Conservation (phyloP, 2,113 vertebrate genomes). For the Amblyopsis rosae region DNA sequence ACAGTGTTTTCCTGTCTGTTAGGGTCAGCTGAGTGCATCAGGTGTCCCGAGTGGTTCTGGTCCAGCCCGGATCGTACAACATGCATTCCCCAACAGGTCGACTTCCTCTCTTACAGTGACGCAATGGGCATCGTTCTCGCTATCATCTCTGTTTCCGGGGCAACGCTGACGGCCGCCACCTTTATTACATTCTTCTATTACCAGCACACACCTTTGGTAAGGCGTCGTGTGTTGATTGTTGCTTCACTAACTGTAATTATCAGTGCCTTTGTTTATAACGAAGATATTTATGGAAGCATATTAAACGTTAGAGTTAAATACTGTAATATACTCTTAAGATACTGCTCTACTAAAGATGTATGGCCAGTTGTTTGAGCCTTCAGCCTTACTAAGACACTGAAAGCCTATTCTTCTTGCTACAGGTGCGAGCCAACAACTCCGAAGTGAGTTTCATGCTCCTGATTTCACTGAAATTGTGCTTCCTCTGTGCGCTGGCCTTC, state of each 20-base stretch:
- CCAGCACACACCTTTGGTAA: slow-evolving; percentile 47
- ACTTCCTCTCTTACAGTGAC: slow-evolving; percentile 60
- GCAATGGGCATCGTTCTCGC: slow-evolving; percentile 52
- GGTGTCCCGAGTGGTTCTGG: slow-evolving; percentile 60
- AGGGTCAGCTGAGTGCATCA: slow-evolving; percentile 55
- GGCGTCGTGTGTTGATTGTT: background rate
- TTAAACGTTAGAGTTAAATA: too few species aligned
- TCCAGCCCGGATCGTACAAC: slow-evolving; percentile 41
- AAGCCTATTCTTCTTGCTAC: background rate
- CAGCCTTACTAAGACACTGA: too few species aligned
- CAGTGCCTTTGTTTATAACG: too few species aligned
- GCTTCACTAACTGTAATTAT: too few species aligned
- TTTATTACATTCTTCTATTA: slow-evolving; percentile 42
- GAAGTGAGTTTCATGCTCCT: slow-evolving; percentile 63
- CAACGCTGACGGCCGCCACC: slow-evolving; percentile 39
- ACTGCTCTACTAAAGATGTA: too few species aligned
- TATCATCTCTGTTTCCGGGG: slow-evolving; percentile 45
- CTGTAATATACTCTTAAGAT: too few species aligned
- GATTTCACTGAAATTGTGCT: slow-evolving; percentile 57
- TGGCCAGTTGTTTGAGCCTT: too few species aligned
- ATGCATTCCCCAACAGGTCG: slow-evolving; percentile 52
- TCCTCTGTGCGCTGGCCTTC: slow-evolving; percentile 54
- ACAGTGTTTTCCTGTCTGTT: slow-evolving; percentile 7
- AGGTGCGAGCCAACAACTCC: slow-evolving; percentile 59
- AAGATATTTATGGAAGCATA: too few species aligned